These are phyloP conservation scores for Ischnura elegans DNA, from an alignment of 2,888 invertebrate species.

Conservation along the genomic window DNA sequence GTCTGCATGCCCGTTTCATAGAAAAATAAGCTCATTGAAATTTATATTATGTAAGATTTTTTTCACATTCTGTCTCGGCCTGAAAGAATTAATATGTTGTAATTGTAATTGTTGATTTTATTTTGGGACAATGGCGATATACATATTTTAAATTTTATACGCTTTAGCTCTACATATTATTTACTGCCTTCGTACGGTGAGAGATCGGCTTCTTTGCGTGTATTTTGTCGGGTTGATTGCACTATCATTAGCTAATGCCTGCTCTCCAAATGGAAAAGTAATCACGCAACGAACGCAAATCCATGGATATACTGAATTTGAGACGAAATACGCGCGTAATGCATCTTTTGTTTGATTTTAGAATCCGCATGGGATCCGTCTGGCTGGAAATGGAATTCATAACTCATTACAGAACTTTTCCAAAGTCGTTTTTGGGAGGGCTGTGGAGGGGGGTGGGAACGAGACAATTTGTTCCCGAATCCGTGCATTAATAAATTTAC, in stretches of 20 bases:
- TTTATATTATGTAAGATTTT: too few species aligned
- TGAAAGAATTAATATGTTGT: too few species aligned
- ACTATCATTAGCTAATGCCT: constrained; percentile 30
- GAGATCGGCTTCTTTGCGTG: neutral
- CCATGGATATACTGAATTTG: neutral
- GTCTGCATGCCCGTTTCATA: too few species aligned
- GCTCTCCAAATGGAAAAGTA: neutral
- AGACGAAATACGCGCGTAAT: constrained; percentile 4
- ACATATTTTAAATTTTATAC: too few species aligned
- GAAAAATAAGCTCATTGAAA: too few species aligned
- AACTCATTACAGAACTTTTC: constrained; percentile 33
- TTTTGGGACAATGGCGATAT: too few species aligned
- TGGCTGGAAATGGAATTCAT: neutral
- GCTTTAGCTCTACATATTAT: neutral
- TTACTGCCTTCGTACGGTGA: neutral
- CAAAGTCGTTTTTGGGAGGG: constrained; percentile 23
- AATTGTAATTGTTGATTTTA: too few species aligned
- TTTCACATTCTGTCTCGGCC: too few species aligned
- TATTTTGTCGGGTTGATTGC: neutral
- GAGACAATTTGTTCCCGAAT: constrained; percentile 31
- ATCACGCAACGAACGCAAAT: neutral
- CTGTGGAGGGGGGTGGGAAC: too few species aligned
- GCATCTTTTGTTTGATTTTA: constrained; percentile 31
- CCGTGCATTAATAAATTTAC: constrained; percentile 51
- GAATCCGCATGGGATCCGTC: constrained; percentile 25